phyloP scores from a whole-genome alignment of 2,888 invertebrate genomes.

The Andrena flavipes region DNA sequence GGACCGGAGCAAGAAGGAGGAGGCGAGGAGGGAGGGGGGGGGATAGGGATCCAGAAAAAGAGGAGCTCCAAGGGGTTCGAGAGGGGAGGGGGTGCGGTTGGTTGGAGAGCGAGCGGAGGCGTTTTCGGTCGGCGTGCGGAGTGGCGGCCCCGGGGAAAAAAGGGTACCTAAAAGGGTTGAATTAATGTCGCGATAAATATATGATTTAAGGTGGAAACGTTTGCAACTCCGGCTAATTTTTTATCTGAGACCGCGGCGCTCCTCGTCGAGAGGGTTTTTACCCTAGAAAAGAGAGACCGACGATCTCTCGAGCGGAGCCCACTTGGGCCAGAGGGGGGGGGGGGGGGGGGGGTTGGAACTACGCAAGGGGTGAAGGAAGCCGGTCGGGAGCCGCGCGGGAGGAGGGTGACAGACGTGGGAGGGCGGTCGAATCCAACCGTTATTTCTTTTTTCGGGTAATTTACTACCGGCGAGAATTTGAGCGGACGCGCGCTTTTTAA shows the following conservation, averaged over 20 bases:
- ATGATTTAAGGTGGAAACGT: conserved; percentile 85
- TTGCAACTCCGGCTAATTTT: conserved; percentile 85
- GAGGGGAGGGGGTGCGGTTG: conserved; percentile 39
- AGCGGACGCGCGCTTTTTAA: conserved; percentile 81
- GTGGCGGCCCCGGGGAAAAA: conserved; percentile 75
- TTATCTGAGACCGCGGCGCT: conserved; percentile 83
- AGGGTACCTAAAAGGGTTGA: conserved; percentile 84
- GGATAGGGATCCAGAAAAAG: conserved; percentile 59
- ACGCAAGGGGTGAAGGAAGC: conserved; percentile 46
- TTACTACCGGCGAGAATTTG: conserved; percentile 82
- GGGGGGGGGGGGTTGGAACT: conserved; percentile 28
- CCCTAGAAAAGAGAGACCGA: conserved; percentile 73
- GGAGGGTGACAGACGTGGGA: conserved; percentile 40
- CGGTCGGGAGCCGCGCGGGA: conserved; percentile 53
- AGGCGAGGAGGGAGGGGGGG: conserved; percentile 22
- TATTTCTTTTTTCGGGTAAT: conserved; percentile 81
- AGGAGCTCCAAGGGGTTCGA: conserved; percentile 13
- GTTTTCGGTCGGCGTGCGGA: conserved; percentile 69
- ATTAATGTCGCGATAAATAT: conserved; percentile 85
- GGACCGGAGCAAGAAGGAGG: conserved; percentile 39
- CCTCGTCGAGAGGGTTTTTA: conserved; percentile 75
- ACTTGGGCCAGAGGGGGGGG: conserved; percentile 21
- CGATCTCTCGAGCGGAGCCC: conserved; percentile 64
- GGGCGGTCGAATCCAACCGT: conserved; percentile 66
- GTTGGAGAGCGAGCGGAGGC: conserved; percentile 55